Conservation (phyloP, 2,797 vertebrate species). For the Bradypus variegatus region DNA sequence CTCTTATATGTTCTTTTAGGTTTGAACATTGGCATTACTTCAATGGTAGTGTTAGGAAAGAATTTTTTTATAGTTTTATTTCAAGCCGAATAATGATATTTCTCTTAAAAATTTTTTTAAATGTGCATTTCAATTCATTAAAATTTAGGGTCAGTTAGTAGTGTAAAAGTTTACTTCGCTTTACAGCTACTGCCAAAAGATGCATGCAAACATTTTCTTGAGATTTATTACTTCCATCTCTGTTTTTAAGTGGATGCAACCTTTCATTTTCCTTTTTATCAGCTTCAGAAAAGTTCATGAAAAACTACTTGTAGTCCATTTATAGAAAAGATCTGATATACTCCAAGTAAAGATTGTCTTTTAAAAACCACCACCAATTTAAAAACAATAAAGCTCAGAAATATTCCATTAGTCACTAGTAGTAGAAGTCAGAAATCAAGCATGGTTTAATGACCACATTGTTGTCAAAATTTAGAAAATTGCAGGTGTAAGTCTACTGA, state of each 20-base stretch:
- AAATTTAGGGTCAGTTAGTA: slow-evolving; percentile 6
- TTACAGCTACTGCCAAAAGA: not conserved
- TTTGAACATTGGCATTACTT: not conserved
- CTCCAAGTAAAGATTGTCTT: not conserved
- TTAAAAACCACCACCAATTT: not conserved
- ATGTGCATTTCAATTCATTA: slow-evolving; percentile 12
- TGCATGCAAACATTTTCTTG: not conserved
- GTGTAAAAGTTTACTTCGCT: slow-evolving; percentile 6
- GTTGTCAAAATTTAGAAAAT: slow-evolving; percentile 16
- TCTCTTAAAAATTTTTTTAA: not conserved
- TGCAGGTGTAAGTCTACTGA: not conserved
- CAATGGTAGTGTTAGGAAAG: not conserved
- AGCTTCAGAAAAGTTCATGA: not conserved
- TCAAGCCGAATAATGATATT: not conserved
- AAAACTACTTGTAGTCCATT: slow-evolving; percentile 1
- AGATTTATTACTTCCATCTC: not conserved
- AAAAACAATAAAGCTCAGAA: too few species aligned
- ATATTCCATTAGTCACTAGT: not conserved
- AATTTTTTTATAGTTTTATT: slow-evolving; percentile 11
- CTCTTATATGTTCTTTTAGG: not conserved
- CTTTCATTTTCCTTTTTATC: not conserved
- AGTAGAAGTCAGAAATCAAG: not conserved
- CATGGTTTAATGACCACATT: not conserved
- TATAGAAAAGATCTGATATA: slow-evolving; percentile 12
- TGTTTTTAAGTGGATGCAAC: not conserved